phyloP scores from a whole-genome alignment of 2,888 invertebrate genomes.

The Microplitis manilae region DNA sequence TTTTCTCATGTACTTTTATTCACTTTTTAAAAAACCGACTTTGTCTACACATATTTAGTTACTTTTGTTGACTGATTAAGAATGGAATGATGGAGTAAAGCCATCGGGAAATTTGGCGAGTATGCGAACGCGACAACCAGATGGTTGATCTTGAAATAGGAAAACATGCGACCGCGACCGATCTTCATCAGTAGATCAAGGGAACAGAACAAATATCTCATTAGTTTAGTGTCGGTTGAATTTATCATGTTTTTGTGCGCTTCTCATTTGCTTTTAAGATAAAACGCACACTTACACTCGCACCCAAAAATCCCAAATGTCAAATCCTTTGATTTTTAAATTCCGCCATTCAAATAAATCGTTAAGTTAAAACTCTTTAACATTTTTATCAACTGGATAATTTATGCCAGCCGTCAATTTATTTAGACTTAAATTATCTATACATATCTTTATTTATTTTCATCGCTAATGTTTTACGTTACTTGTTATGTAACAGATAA shows the following conservation, averaged over 20 bases:
- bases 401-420: neutral
- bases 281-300: neutral
- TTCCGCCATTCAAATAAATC: neutral
- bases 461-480: neutral
- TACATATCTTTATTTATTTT: neutral
- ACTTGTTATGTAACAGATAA: neutral
- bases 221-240: constrained; percentile 20
- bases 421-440: neutral
- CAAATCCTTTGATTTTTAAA: too few species aligned
- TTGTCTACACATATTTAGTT: too few species aligned
- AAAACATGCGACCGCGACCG: constrained; percentile 28
- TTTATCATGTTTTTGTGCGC: constrained; percentile 20
- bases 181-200: constrained; percentile 27
- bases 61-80: constrained; percentile 1
- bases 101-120: constrained; percentile 16
- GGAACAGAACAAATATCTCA: constrained; percentile 27
- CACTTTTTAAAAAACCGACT: neutral
- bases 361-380: neutral
- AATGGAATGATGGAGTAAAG: neutral
- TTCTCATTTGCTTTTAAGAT: constrained; percentile 6
- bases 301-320: too few species aligned
- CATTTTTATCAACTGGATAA: neutral
- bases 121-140: constrained; percentile 2
- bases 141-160: constrained; percentile 36
- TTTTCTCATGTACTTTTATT: neutral